Evolutionary conservation across 2,797 vertebrate species (phyloP), one percentile per base, ranked within the genome.

Genomic region (Carapus acus): DNA sequence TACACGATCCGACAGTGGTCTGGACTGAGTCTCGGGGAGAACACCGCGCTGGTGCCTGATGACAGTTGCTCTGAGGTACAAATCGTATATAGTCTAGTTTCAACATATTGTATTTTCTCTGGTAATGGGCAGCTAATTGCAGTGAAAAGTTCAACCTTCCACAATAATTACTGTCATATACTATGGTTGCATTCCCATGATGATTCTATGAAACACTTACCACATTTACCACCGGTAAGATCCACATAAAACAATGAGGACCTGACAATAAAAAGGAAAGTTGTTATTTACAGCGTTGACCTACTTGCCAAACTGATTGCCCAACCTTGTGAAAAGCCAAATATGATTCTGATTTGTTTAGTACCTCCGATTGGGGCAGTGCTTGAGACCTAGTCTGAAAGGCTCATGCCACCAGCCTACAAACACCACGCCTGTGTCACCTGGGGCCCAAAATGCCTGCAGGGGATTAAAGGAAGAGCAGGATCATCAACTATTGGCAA

Each of bases 191-290:
- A 2, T 29, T 38, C 8, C 24, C n/a, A n/a, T 27, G 4, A 9
- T 27, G 24, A 27, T 5, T 27, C 7, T 14, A 6, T 6, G 14
- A 39, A 8, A 17, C 18, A 63, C 92, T 90, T 85, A 98, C 96
- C 93, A 45, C 94, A 99, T 81, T 88, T 88, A 1, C 91, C 93
- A 1, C 90, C 86, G 0, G 82, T 93, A 49, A 99, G 90, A 82
- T 97, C 91, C 82, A 96, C 90, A 1, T 94, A 94, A 83, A 92
- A 98, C 27, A 99, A 83, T 0, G 92, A 91, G 1, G 96, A 99
- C 77, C 95, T 98, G 77, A 47, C 43, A 22, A 38, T 57, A 19
- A 71, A 29, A 43, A 57, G 1, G 7, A n/a, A 43, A 58, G 48
- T 5, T 41, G 15, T 52, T 31, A 17, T 2, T 38, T 48, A 3